Base-by-base conservation (phyloP, 2,888 invertebrate species). In the Ochropleura plecta region DNA sequence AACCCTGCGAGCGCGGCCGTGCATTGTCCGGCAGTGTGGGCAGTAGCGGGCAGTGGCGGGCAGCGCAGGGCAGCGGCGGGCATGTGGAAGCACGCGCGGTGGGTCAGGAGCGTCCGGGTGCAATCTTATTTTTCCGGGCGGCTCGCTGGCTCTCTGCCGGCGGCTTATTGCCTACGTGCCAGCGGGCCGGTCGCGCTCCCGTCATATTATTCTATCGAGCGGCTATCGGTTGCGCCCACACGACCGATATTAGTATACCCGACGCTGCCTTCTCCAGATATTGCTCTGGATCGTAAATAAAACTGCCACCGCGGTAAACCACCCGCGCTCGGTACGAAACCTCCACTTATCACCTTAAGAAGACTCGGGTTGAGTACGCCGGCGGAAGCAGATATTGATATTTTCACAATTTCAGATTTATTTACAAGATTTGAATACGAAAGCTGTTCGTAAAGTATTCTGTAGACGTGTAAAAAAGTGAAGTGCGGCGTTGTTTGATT, bases 91-190 rank as follows among this genome's bases (percentile, higher is more conserved):
- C 93, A 93, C 93, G 94, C 92, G 90, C 90, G 90, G 89, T 79
- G 83, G 85, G 88, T 88, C 90, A 86, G 87, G 87, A 87, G 85
- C 90, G 90, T 90, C 90, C 92, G 91, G 90, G 90, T 93, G 94
- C 95, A 95, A 95, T 95, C 95, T 95, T 95, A 96, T 96, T 96
- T 95, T 95, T 94, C 94, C 93, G 93, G 90, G 89, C 91, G 91
- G 92, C 89, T 90, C 91, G 92, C 93, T 93, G 93, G 95, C 94
- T 90, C 91, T 90, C 91, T 93, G 95, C 94, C 94, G 92, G 93
- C 91, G 93, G 95, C 96, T 96, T 96, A 96, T 96, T 96, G 96
- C 96, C 95, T 96, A 96, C 96, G 96, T 96, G 96, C 95, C 94
- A 91, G 90, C 91, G 92, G 92, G 89, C 90, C 93, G 92, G 93